These are phyloP conservation scores for Microctenopoma stevenorrisi DNA, from an alignment of 2,797 vertebrate genomes.

Conservation along the genomic window DNA sequence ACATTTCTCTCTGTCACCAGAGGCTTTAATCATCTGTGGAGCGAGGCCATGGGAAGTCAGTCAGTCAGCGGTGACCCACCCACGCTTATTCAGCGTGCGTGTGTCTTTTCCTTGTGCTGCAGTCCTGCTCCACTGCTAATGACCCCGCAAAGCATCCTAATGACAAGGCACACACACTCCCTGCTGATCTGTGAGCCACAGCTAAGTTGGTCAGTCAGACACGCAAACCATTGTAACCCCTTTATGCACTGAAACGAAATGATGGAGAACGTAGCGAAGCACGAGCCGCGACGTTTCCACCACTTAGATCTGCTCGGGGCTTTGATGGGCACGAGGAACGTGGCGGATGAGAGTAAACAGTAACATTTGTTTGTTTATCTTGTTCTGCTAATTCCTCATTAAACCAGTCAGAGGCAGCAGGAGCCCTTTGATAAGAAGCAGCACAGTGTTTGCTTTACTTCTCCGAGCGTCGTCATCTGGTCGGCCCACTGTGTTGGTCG, in stretches of 20 bases:
- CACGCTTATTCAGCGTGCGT: constrained; percentile 62
- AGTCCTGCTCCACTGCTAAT: constrained; percentile 67
- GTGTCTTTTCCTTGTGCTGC: constrained; percentile 44
- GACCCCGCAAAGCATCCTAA: constrained; percentile 76
- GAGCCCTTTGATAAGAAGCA: constrained; percentile 75
- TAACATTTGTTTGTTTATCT: constrained; percentile 72
- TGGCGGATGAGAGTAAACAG: constrained; percentile 24
- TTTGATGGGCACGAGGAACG: constrained; percentile 60
- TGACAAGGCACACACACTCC: constrained; percentile 75
- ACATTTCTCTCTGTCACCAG: constrained; percentile 57
- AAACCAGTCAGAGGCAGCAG: constrained; percentile 70
- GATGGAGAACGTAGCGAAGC: constrained; percentile 41
- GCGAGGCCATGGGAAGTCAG: constrained; percentile 68
- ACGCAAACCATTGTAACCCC: constrained; percentile 52
- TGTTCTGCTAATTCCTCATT: constrained; percentile 79
- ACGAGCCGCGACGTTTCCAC: constrained; percentile 44
- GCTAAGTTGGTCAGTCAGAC: constrained; percentile 71
- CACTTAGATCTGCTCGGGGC: constrained; percentile 59
- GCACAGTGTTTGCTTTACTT: constrained; percentile 74
- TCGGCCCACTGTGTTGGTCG: constrained; percentile 61
- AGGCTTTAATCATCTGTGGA: constrained; percentile 84
- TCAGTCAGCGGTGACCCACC: constrained; percentile 75
- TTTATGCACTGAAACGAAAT: constrained; percentile 44
- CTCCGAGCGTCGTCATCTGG: constrained; percentile 57
- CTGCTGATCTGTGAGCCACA: constrained; percentile 62